Evolutionary conservation across 2,113 vertebrate genomes (phyloP), one percentile per base, ranked within the genome.

Genomic region (Phycodurus eques): DNA sequence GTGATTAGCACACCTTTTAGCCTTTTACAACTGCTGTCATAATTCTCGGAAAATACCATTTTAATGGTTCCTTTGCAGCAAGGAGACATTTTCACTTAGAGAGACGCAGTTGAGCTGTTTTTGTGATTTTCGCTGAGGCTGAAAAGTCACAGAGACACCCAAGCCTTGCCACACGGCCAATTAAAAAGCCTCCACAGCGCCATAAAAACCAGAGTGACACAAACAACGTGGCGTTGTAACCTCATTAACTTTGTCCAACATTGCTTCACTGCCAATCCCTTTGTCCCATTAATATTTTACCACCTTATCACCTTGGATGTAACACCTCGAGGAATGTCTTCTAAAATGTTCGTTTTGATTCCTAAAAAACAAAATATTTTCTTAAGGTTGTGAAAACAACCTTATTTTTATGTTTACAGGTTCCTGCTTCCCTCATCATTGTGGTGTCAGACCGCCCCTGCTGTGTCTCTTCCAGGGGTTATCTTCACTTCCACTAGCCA

Each of bases 1-100:
- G 85, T 84, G 87, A 91, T 92, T 90, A 91, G 87, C 81, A 81
- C 83, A 84, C 80, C 83, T 89, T 83, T 87, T 83, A 83, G 83
- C 86, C 85, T 84, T 88, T 80, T 71, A 74, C 85, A 88, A 90
- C 83, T 87, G 86, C 85, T 42, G 49, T 85, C 75, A 83, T 88
- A 87, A 85, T 86, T 91, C 81, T 82, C 75, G 72, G 85, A 85
- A 88, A 88, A 92, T 85, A 87, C 77, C 78, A 83, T 88, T 90
- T 85, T 88, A 86, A 90, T 88, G 80, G 82, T 79, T 83, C 78
- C 72, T 68, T 75, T 79, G 64, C 68, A 77, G 77, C 71, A 44
- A 73, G 73, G 67, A 76, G 80, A 87, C 78, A 22, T 75, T 74
- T 83, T 74, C 80, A 80, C 82, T 81, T 74, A 69, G 49, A 82